Evolutionary conservation across 1,140 invertebrate species (phyloP).

Genomic region (Carcinoscorpius rotundicauda): DNA sequence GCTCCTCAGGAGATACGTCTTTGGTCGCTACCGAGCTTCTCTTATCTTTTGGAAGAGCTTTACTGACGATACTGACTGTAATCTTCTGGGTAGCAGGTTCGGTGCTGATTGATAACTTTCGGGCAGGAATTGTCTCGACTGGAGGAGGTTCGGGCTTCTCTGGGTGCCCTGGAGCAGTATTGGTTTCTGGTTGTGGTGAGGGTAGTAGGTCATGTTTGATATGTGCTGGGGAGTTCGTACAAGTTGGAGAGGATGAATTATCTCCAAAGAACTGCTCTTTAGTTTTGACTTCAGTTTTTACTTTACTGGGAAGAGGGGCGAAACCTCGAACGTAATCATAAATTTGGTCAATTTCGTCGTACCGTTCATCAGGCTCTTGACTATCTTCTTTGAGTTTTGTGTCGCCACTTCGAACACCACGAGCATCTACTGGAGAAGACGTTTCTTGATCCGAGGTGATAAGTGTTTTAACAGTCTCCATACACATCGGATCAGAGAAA

Average conservation of each 20-base stretch:
- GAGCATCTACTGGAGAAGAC: not conserved
- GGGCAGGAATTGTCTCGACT: conserved; percentile 73
- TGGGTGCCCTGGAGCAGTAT: conserved; percentile 48
- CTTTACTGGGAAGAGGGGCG: conserved; percentile 53
- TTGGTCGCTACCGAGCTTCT: not conserved
- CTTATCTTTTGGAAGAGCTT: conserved; percentile 1
- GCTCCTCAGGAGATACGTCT: conserved; percentile 9
- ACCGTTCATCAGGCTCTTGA: conserved; percentile 48
- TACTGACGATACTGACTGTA: conserved; percentile 6
- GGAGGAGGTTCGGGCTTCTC: conserved; percentile 69
- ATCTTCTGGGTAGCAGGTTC: not conserved
- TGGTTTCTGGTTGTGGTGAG: conserved; percentile 20
- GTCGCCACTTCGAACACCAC: not conserved
- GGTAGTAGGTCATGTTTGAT: conserved; percentile 15
- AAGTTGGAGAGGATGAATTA: not conserved
- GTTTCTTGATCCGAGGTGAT: not conserved
- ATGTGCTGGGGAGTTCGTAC: no score
- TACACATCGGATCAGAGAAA: conserved; percentile 17
- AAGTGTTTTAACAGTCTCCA: conserved; percentile 3
- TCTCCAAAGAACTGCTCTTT: not conserved
- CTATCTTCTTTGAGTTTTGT: not conserved
- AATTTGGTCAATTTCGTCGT: conserved; percentile 92
- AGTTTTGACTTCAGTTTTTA: conserved; percentile 7
- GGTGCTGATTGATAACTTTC: conserved; percentile 33
- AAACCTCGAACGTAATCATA: conserved; percentile 90